These are phyloP conservation scores for Scatophagus argus DNA, from an alignment of 2,113 vertebrate species.

Conservation along the genomic window DNA sequence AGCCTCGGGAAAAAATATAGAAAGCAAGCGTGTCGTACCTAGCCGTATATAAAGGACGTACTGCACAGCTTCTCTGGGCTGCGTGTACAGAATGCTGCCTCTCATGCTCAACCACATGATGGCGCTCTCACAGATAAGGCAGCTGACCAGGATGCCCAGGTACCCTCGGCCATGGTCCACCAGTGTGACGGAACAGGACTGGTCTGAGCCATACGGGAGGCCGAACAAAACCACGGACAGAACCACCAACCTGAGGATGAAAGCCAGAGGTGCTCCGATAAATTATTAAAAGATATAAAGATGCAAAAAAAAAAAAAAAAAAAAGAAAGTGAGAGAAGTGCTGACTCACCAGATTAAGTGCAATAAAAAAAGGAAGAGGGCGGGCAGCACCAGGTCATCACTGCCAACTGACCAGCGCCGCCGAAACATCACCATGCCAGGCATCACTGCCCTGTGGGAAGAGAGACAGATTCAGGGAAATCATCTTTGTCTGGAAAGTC, in stretches of 20 bases:
- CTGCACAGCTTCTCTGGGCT: conserved; percentile 98
- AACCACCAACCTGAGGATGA: conserved; percentile 91
- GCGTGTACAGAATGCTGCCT: conserved; percentile 98
- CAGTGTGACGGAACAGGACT: conserved; percentile 95
- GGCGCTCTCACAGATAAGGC: conserved; percentile 97
- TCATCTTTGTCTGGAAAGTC: not conserved
- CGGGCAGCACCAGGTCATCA: conserved; percentile 99
- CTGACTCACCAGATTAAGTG: conserved; percentile 94
- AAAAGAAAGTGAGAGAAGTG: not conserved
- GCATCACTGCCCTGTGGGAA: conserved; percentile 87
- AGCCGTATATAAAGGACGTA: conserved; percentile 98
- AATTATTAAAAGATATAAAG: not conserved
- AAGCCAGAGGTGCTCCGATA: not conserved
- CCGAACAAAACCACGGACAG: conserved; percentile 98
- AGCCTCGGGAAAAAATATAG: not conserved
- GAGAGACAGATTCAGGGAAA: conserved; percentile 16
- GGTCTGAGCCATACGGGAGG: conserved; percentile 92
- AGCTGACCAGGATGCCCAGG: conserved; percentile 97
- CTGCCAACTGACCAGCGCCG: conserved; percentile 99
- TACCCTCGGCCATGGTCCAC: conserved; percentile 98
- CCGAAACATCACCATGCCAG: conserved; percentile 99
- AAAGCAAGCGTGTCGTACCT: conserved; percentile 84
- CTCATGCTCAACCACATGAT: conserved; percentile 99
- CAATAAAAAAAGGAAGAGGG: conserved; percentile 97
- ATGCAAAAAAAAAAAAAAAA: not conserved